phyloP scores from a whole-genome alignment of 2,113 vertebrate genomes.

The Gopherus evgoodei region DNA sequence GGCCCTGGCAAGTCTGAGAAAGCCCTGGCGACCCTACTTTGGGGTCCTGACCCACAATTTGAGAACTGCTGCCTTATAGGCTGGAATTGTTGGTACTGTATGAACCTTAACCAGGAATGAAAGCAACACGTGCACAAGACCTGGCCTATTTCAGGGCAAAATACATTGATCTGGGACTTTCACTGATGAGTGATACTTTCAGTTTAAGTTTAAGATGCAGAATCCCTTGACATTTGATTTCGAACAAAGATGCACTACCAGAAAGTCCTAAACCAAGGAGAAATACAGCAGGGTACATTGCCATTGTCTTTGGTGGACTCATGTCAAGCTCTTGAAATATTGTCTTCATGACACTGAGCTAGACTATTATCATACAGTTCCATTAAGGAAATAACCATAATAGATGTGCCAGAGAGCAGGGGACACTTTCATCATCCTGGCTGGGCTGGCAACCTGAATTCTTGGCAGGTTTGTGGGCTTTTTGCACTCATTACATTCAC shows the following conservation, averaged over 20 bases:
- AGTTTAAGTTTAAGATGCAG: neutral
- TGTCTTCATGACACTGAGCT: conserved; percentile 4
- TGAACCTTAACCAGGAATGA: neutral
- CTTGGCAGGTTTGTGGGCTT: conserved; percentile 19
- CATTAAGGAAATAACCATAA: conserved; percentile 25
- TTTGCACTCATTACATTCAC: neutral
- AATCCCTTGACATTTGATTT: neutral
- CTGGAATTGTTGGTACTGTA: conserved; percentile 1
- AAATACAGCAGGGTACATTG: neutral
- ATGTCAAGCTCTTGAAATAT: neutral
- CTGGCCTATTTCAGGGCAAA: neutral
- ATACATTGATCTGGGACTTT: neutral
- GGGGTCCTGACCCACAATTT: too few relatives aligned
- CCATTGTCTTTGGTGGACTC: neutral
- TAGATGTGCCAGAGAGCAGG: neutral
- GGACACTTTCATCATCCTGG: conserved; percentile 6
- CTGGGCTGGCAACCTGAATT: conserved; percentile 38
- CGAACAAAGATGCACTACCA: neutral
- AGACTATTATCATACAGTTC: conserved; percentile 27
- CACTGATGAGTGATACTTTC: neutral
- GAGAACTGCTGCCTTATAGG: neutral
- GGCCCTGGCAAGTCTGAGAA: too few relatives aligned
- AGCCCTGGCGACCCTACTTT: too few relatives aligned
- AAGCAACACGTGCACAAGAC: neutral
- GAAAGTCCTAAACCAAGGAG: neutral